Base-by-base conservation (phyloP, 2,888 invertebrate genomes). In the Volucella bombylans region DNA sequence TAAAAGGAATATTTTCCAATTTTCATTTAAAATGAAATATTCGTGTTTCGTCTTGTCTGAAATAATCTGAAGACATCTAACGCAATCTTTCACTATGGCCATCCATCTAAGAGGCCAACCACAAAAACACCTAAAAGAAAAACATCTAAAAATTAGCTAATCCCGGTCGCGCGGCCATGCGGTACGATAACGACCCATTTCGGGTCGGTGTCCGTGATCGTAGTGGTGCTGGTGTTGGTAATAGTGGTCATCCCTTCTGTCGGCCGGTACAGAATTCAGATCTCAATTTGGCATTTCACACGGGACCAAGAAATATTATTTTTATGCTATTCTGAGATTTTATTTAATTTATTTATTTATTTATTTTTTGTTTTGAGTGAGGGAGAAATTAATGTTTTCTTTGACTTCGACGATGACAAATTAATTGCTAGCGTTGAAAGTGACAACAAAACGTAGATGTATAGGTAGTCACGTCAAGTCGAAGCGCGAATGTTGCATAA, bases 321-420 rank as follows among this genome's bases (percentile, higher is more conserved):
- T 74, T 74, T 41, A 18, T 54, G 11, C 3, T 4, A 43, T 31
- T 69, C 14, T 69, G 59, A 14, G 41, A 38, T 49, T 49, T 54
- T 39, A 39, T 62, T 14, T 50, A 31, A 23, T 23, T 23, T 18
- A 18, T 23, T 23, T 78, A 6, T 31, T 31, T 31, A 23, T 23
- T 23, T 23, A 4, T 23, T 47, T 55, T 18, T 49, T 38, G 18
- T 14, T 9, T 49, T 38, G 18, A 10, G 11, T 11, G 57, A 39
- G 9, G 45, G 11, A 67, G 47, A 67, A 72, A 72, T 61, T 55
- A 18, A 49, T 62, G 10, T 78, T 38, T 72, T 49, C 47, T 69
- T 67, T 73, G 54, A 57, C 62, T 78, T 78, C 64, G 67, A 82
- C 72, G 78, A 82, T 78, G 78, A 82, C 73, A 82, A 78, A 82